A percentile compares a stretch with the other conserved stretches of the same genome.
phyloP scores from a whole-genome alignment of 2,888 invertebrate genomes.

The Yponomeuta plumbellus region DNA sequence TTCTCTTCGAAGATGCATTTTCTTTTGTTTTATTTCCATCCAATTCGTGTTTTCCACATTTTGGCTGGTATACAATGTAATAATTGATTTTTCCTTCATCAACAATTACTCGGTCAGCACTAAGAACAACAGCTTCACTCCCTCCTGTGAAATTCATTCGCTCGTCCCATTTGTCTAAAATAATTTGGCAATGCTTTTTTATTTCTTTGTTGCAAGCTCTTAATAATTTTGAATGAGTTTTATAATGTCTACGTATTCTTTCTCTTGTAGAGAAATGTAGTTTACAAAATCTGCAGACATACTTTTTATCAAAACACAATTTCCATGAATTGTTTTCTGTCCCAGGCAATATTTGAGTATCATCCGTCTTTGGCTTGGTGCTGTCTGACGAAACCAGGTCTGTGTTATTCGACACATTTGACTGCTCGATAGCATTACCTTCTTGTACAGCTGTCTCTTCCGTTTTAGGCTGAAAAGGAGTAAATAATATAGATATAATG shows the following conservation, averaged over 20 bases:
- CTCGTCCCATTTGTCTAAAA: slow-evolving; percentile 41
- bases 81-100: slow-evolving; percentile 33
- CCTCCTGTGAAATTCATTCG: slow-evolving; percentile 45
- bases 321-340: slow-evolving; percentile 19
- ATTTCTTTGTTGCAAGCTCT: slow-evolving; percentile 33
- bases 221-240: slow-evolving; percentile 30
- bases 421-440: background rate
- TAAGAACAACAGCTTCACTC: slow-evolving; percentile 39
- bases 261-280: slow-evolving; percentile 24
- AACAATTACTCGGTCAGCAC: slow-evolving; percentile 39
- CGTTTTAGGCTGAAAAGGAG: background rate
- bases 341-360: background rate
- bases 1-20: background rate
- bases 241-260: slow-evolving; percentile 28
- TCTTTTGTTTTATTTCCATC: slow-evolving; percentile 3
- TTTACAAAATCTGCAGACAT: slow-evolving; percentile 25
- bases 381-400: background rate
- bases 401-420: background rate
- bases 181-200: slow-evolving; percentile 38
- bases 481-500: background rate
- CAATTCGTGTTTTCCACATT: background rate
- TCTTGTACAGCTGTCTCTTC: background rate
- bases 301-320: slow-evolving; percentile 22
- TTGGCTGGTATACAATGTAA: slow-evolving; percentile 34
- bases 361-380: background rate